Evolutionary conservation across 2,113 vertebrate genomes (phyloP), one percentile per base, ranked within the genome.

Genomic region (Anguilla japonica): DNA sequence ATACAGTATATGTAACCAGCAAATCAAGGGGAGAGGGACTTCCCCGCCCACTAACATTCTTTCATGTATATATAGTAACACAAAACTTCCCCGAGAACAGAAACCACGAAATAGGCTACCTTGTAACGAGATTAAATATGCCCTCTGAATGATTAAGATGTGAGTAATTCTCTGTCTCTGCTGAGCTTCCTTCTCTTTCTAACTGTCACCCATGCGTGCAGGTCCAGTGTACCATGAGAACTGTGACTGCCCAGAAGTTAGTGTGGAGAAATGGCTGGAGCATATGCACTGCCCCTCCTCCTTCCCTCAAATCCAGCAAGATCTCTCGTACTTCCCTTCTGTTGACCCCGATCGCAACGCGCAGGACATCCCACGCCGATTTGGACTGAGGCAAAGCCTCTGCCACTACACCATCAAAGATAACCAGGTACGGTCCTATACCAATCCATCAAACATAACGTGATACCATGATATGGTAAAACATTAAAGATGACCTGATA

Each of bases 381-480:
- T 99, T 89, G 97, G 97, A 41, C 96, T 98, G 89, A 96, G 98
- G 79, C 98, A 99, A 89, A 99, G 98, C 89, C 95, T 99, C 85
- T 99, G 98, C 87, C 98, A 99, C 92, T 99, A 99, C 91, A 98
- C 97, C n/a, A 89, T 99, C 89, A 99, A 98, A 95, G 94, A 98
- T 91, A 98, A 98, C 43, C 96, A 97, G 97, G 98, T 98, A 94
- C 82, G 0, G 5, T 26, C n/a, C 34, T 71, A 46, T 46, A 11
- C 40, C 16, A 40, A 40, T 71, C 60, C 26, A 75, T 75, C 71
- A 75, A 5, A 75, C n/a, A 26, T 34, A 34, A 75, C 71, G n/a
- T n/a, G n/a, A 11, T 34, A 71, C 4, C 5, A 3, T 20, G 5
- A 5, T 71, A 71, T 15, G 3, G 11, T 6, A 60, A 26, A 5